Evolutionary conservation across 2,797 vertebrate species (phyloP), one percentile per base, ranked within the genome.

Genomic region (Danio aesculapii): DNA sequence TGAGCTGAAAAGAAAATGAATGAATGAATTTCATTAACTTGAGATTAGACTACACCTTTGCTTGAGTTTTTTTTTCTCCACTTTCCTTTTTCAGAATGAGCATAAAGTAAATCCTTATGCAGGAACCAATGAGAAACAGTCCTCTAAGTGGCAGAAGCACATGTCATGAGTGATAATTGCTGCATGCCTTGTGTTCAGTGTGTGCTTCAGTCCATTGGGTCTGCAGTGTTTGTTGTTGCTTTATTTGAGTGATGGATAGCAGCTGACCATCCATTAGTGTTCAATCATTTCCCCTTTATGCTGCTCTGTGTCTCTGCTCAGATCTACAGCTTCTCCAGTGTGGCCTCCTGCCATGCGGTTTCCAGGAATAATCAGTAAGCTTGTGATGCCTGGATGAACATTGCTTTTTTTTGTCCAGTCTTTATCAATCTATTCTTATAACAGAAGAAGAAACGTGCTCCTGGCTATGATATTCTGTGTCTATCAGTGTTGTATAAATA

Each of bases 401-500:
- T 68, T 64, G 57, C 57, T 75, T 55, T 81, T 55, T 81, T 43
- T 62, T 46, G 57, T 47, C 78, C 30, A 58, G 57, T 80, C 41
- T 44, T 52, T 64, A 72, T 69, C 64, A 50, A 73, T 57, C 41
- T 47, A 66, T 52, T 13, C 67, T 79, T 52, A 57, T 77, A 76
- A 75, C 53, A 79, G 75, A 76, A 63, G 39, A 77, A 71, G 59
- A 78, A 76, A 41, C 67, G 4, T 12, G 50, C 41, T 74, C 13
- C 82, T 80, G 52, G 58, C 16, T 78, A 78, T 83, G 69, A 86
- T 70, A 84, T 81, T 70, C 59, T 71, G 72, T 53, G 53, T 69
- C 61, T 81, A 79, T 76, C 57, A 8, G 82, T 84, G 69, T 58
- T 85, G 75, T 83, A 81, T 87, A 87, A 85, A 87, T 85, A 87